Base-by-base conservation (phyloP, 2,888 invertebrate species). In the Dysmachus trigonus region DNA sequence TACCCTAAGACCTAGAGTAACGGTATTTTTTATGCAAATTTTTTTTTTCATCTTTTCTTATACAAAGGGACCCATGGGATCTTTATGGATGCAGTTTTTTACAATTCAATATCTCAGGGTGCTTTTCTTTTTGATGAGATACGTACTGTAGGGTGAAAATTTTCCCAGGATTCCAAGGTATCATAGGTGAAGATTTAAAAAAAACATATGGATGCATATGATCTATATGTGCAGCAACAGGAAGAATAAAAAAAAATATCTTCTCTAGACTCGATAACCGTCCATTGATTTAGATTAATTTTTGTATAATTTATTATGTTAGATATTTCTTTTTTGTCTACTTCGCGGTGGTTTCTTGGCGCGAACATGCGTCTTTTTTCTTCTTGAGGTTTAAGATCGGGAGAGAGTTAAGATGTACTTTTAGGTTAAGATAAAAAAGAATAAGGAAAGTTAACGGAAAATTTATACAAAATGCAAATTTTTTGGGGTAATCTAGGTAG, bases 1-100 rank as follows among this genome's bases (percentile, higher is more conserved):
- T 30, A 41, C 27, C 27, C 38, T 72, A 33, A 2, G 41, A 18
- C 35, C 27, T 27, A 74, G 62, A 74, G 87, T 88, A 88, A 88
- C 88, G 88, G 88, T 87, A 87, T 87, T 88, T 88, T 88, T 87
- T 87, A 88, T 88, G 88, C 87, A 87, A 88, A 88, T 88, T 53
- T 84, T 87, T 86, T 86, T 86, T 87, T n/a, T n/a, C n/a, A n/a
- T 62, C 41, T 73, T 62, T 62, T 76, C 51, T 76, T 22, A 5
- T 22, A 5, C 15, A n/a, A 31, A 31, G n/a, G n/a, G 18, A 84
- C n/a, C 47, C 8, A 22, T 47, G 31, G 30, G 72, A 38, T 53
- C 47, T 53, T 76, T 85, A 85, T 33, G 71, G 72, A 72, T 83
- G 38, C n/a, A 30, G n/a, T 41, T 35, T 27, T 73, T 53, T 77